These are phyloP conservation scores for Hydraecia micacea DNA, from an alignment of 2,888 invertebrate species.

Conservation along the genomic window DNA sequence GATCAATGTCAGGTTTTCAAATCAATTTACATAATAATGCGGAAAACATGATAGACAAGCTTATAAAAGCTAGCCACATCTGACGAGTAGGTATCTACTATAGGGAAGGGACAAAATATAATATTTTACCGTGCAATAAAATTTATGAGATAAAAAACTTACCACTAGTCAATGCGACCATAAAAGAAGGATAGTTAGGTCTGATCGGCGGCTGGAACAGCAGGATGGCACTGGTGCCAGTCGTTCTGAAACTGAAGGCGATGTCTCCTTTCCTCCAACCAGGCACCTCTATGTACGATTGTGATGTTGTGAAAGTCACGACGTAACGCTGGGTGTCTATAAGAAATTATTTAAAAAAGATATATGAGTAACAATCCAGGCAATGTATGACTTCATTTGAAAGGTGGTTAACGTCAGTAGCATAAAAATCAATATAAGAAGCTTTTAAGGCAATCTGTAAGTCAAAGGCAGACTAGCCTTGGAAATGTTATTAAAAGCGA, in stretches of 20 bases:
- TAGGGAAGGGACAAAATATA: too few relatives aligned
- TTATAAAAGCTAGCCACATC: too few relatives aligned
- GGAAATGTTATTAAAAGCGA: background rate
- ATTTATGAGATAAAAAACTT: too few relatives aligned
- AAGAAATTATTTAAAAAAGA: background rate
- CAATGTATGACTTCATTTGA: background rate
- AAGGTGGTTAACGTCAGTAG: background rate
- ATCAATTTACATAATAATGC: too few relatives aligned
- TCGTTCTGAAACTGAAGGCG: conserved; percentile 97
- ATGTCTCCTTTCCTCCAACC: conserved; percentile 98
- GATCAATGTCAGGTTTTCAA: too few relatives aligned
- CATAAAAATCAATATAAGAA: background rate
- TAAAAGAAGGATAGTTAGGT: conserved; percentile 96
- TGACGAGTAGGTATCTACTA: too few relatives aligned
- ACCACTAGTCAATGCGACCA: conserved; percentile 97
- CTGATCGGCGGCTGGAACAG: conserved; percentile 97
- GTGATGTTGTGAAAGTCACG: conserved; percentile 97
- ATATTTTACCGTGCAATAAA: too few relatives aligned
- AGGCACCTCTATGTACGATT: conserved; percentile 97
- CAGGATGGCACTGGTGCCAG: conserved; percentile 96
- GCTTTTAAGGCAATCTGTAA: too few relatives aligned
- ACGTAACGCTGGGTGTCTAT: conserved; percentile 97
- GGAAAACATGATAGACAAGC: too few relatives aligned
- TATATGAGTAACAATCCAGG: background rate
- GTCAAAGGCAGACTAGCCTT: too few relatives aligned